Evolutionary conservation across 1,140 invertebrate species (phyloP), one percentile per base, ranked within the genome.

Genomic region (Zaprionus davidi): DNA sequence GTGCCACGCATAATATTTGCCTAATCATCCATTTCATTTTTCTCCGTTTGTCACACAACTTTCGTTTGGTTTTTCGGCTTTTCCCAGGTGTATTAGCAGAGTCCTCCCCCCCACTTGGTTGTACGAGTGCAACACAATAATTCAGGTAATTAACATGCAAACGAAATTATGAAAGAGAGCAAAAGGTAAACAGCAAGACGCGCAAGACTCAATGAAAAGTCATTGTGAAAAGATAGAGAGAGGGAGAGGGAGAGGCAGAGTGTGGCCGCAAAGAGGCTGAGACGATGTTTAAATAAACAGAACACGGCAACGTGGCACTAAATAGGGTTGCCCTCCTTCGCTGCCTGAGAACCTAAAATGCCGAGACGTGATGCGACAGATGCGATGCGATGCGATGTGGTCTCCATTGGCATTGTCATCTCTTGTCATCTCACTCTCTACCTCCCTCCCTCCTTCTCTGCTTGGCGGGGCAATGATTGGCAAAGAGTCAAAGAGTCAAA

Each of bases 141-240:
- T 90, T 82, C 75, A 82, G 85, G 85, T 90, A 90, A 90, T 90
- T 90, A 90, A 90, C 85, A 90, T 90, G 82, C 81, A 90, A 90
- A 90, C 86, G 79, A 85, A 90, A 90, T 90, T 90, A 90, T 90
- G 81, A 81, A 90, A 79, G 71, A 81, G 75, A 84, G 78, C 85
- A 81, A 74, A 83, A 84, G 81, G 81, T 81, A 88, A 90, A 88
- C 75, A 90, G 38, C 28, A 6, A 83, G 44, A 55, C 57, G 46
- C 53, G 53, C 22, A 0, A 15, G n/a, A 73, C 67, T 85, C 66
- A 90, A 85, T 90, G 79, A 71, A 77, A 77, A 46, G 68, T 60
- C 85, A 90, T 90, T 90, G 86, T 90, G 68, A 11, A 34, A 34
- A 34, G 49, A n/a, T 0, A 13, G 9, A 2, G 9, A 20, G 49